Evolutionary conservation across 92 coral and sea anemone genomes (phyloP).

Genomic region (Epizoanthus stellaris): DNA sequence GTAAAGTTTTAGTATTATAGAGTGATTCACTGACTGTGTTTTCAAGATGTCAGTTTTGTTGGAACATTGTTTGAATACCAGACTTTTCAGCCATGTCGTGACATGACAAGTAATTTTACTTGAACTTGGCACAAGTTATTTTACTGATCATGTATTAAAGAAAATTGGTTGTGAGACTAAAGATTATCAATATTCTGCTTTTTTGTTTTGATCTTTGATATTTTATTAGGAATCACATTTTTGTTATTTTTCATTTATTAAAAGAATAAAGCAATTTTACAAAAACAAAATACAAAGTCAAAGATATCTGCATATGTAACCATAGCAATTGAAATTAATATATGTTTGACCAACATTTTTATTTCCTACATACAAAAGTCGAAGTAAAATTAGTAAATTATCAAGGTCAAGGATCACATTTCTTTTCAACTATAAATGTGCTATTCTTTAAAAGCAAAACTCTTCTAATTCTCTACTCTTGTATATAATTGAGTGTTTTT

Average conservation of each 20-base stretch:
- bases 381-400: neutral
- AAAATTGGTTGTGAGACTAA: too few species aligned
- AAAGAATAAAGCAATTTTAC: neutral
- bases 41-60: too few species aligned
- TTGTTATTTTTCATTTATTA: neutral
- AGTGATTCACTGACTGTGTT: too few species aligned
- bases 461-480: too few species aligned
- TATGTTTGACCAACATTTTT: neutral
- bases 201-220: too few species aligned
- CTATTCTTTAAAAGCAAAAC: too few species aligned
- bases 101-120: conserved; percentile 3
- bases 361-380: too few species aligned
- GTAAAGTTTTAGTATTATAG: too few species aligned
- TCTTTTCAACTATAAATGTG: too few species aligned
- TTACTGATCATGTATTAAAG: neutral
- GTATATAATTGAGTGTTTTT: too few species aligned
- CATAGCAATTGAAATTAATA: neutral
- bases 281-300: neutral
- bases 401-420: neutral
- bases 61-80: neutral
- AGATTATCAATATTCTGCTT: too few species aligned
- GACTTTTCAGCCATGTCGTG: conserved; percentile 10
- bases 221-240: neutral
- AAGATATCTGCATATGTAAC: too few species aligned
- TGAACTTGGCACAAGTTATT: neutral